Conservation (phyloP, 2,888 invertebrate species). For the Spicauda simplicius region DNA sequence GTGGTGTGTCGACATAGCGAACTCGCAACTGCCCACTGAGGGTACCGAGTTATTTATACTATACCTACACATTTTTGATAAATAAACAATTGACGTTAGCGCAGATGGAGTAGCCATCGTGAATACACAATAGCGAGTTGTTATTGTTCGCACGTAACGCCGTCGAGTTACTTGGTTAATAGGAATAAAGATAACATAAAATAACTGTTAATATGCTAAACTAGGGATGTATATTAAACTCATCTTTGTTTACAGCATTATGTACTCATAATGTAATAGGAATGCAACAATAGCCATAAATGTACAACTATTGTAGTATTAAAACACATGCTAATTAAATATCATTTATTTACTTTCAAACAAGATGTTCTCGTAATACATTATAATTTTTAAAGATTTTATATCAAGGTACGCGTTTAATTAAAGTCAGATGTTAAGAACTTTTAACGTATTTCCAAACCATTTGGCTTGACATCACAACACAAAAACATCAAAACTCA, state of each 20-base stretch:
- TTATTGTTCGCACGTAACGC: constrained; percentile 39
- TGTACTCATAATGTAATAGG: background rate
- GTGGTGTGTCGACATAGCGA: constrained; percentile 57
- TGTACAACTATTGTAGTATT: background rate
- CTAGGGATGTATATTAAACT: background rate
- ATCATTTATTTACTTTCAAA: background rate
- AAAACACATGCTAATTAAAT: background rate
- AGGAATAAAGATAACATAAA: constrained; percentile 25
- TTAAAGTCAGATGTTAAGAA: too few species aligned
- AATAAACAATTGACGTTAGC: constrained; percentile 65
- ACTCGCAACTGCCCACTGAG: constrained; percentile 53
- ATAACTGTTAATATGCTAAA: constrained; percentile 17
- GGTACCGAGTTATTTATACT: constrained; percentile 61
- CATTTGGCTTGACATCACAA: background rate
- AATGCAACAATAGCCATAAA: too few species aligned
- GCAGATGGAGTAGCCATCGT: constrained; percentile 50
- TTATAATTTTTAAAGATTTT: background rate
- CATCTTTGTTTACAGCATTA: background rate
- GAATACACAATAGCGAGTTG: constrained; percentile 44
- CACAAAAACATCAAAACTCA: background rate
- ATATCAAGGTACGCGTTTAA: too few species aligned
- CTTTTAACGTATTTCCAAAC: background rate
- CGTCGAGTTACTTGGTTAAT: constrained; percentile 32
- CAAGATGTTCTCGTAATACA: background rate
- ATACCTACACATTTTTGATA: constrained; percentile 67